Conservation (phyloP, 2,797 vertebrate species). For the Liparis tanakae region DNA sequence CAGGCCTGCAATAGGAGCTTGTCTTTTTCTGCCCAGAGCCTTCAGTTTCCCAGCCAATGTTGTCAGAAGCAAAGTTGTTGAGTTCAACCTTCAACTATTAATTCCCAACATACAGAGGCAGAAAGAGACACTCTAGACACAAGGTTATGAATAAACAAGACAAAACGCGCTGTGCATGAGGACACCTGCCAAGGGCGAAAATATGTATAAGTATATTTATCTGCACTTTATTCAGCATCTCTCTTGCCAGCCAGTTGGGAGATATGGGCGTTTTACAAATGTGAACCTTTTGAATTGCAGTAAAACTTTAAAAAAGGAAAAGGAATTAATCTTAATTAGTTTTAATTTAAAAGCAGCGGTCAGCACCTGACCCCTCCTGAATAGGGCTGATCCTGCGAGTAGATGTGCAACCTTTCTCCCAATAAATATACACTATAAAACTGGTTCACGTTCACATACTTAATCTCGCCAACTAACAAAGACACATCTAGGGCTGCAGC, state of each 20-base stretch:
- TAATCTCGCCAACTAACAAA: not conserved
- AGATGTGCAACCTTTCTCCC: not conserved
- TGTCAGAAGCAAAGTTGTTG: not conserved
- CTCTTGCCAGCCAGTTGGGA: not conserved
- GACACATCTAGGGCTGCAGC: not conserved
- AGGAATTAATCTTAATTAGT: no score
- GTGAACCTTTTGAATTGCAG: not conserved
- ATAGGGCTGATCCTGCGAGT: not conserved
- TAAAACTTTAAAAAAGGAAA: no score
- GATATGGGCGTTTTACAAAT: not conserved
- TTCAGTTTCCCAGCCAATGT: not conserved
- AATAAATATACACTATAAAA: no score
- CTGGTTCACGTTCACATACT: no score
- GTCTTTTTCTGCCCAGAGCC: not conserved
- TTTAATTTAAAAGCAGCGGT: no score
- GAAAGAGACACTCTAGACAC: constrained; percentile 1
- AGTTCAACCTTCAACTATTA: not conserved
- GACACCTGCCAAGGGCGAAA: not conserved
- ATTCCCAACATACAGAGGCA: not conserved
- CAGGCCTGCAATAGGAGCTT: not conserved
- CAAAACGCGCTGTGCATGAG: not conserved
- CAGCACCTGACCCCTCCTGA: not conserved
- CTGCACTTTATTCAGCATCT: not conserved
- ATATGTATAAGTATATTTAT: not conserved
- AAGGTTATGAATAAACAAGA: not conserved